Evolutionary conservation across 64 coral and sea anemone species (phyloP).

Genomic region (Porites lutea): DNA sequence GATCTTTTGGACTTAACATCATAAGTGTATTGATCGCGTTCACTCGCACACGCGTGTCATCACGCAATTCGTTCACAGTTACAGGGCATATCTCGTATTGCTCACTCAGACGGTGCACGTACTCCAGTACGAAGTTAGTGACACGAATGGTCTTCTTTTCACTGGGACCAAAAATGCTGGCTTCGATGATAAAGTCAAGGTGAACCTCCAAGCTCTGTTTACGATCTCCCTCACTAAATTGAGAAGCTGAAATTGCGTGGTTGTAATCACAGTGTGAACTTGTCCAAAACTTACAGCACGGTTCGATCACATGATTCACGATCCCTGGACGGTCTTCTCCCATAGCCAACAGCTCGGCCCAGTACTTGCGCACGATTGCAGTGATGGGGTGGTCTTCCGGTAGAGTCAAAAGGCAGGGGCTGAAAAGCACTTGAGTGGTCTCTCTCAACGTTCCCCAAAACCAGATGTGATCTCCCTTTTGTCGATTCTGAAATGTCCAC

Average conservation of each 20-base stretch:
- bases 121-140: slow-evolving; percentile 56
- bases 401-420: slow-evolving; percentile 70
- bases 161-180: slow-evolving; percentile 71
- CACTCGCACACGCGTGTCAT: slow-evolving; percentile 79
- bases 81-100: slow-evolving; percentile 38
- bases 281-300: slow-evolving; percentile 80
- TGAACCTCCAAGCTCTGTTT: slow-evolving; percentile 42
- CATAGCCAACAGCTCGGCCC: slow-evolving; percentile 45
- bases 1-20: slow-evolving; percentile 44
- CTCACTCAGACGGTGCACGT: slow-evolving; percentile 62
- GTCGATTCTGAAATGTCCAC: slow-evolving; percentile 65
- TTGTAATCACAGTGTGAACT: background rate
- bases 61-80: slow-evolving; percentile 50
- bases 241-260: background rate
- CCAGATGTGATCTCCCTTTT: slow-evolving; percentile 50
- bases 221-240: slow-evolving; percentile 7
- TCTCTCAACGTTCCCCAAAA: slow-evolving; percentile 78
- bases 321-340: slow-evolving; percentile 83
- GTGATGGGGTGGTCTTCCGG: slow-evolving; percentile 64
- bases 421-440: slow-evolving; percentile 68
- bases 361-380: slow-evolving; percentile 67
- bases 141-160: slow-evolving; percentile 62
- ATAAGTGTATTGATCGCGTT: slow-evolving; percentile 78
- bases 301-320: slow-evolving; percentile 74
- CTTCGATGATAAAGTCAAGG: slow-evolving; percentile 56